Percentiles rank a stretch among this genome's conserved stretches.
Conservation (phyloP, 2,797 vertebrate species). For the Anniella stebbinsi region DNA sequence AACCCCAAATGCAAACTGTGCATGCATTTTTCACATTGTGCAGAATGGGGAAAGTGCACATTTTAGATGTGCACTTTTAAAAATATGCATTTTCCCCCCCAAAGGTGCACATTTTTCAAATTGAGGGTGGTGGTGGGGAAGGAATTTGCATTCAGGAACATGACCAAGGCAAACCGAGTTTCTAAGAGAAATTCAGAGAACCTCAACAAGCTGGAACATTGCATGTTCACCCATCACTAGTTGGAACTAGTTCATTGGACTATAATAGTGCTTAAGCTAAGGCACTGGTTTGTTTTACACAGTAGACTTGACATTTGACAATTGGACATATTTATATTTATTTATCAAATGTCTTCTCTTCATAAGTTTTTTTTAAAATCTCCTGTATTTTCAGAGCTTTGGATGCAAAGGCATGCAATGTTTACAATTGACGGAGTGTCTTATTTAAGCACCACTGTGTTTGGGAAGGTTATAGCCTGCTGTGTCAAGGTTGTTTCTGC, state of each 20-base stretch:
- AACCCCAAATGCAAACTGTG: no score
- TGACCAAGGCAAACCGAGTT: no score
- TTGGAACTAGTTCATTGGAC: neutral
- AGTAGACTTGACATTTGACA: fast-evolving
- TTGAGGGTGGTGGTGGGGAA: no score
- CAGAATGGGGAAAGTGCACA: no score
- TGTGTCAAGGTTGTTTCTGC: neutral
- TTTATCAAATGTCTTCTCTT: neutral
- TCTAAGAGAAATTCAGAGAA: no score
- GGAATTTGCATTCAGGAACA: no score
- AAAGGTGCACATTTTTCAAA: no score
- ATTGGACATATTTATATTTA: neutral
- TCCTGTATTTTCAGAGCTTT: neutral
- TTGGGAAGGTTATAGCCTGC: conserved; percentile 12
- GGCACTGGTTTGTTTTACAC: neutral
- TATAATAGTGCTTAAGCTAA: neutral
- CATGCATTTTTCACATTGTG: no score
- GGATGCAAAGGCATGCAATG: neutral
- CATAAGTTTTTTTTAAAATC: neutral
- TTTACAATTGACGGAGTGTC: neutral
- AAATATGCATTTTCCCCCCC: no score
- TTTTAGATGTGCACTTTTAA: no score
- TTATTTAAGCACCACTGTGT: neutral
- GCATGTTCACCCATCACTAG: no score
- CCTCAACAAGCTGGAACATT: no score